These are phyloP conservation scores for Boulengerochromis microlepis DNA, from an alignment of 2,113 vertebrate genomes.

Conservation along the genomic window DNA sequence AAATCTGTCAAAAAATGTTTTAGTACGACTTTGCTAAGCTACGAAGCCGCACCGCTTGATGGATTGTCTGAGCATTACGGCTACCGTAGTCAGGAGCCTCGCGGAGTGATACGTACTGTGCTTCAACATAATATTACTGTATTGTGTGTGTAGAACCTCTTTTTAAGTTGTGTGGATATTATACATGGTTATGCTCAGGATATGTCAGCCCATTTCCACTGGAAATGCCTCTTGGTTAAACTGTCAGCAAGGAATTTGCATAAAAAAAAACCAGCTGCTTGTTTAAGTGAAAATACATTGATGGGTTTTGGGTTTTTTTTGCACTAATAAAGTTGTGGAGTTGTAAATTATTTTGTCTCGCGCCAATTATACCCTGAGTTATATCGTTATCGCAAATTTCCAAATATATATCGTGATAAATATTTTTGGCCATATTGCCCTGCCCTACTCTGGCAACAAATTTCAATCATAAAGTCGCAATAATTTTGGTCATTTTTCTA, in stretches of 20 bases:
- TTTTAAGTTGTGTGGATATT: neutral
- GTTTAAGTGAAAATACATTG: neutral
- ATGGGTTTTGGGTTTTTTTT: fast-evolving
- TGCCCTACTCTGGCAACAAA: neutral
- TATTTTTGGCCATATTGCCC: neutral
- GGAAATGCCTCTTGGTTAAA: neutral
- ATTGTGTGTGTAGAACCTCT: neutral
- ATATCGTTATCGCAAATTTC: neutral
- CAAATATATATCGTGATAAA: neutral
- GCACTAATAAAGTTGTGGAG: neutral
- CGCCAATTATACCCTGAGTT: neutral
- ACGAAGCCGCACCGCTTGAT: neutral
- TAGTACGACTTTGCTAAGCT: neutral
- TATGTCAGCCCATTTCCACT: neutral
- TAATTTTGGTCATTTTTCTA: neutral
- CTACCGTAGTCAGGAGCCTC: too few relatives aligned
- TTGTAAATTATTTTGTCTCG: neutral
- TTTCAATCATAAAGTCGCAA: neutral
- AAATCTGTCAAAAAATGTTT: neutral
- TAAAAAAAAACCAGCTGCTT: neutral
- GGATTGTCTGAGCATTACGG: neutral
- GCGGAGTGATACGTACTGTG: neutral
- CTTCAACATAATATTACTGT: neutral
- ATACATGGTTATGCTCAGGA: neutral
- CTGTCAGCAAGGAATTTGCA: neutral